phyloP scores from a whole-genome alignment of 2,113 vertebrate genomes.

The Chrysemys picta region DNA sequence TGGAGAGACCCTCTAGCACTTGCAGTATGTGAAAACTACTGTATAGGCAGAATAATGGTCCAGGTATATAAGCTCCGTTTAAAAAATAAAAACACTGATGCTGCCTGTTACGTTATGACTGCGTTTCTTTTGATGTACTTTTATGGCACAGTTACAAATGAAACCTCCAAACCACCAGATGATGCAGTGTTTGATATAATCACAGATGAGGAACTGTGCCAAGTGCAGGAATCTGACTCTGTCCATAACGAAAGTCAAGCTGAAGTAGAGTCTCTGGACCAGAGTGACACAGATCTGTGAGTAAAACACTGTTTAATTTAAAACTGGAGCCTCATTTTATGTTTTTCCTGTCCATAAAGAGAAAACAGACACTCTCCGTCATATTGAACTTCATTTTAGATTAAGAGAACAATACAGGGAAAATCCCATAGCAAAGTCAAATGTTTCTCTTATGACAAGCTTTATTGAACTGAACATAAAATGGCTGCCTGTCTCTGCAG shows the following conservation, averaged over 20 bases:
- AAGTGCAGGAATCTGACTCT: conserved; percentile 83
- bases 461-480: background rate
- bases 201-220: conserved; percentile 93
- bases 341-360: background rate
- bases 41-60: background rate
- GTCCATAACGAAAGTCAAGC: conserved; percentile 81
- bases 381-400: background rate
- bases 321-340: background rate
- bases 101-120: background rate
- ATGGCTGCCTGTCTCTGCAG: background rate
- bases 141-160: conserved; percentile 56
- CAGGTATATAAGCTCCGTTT: background rate
- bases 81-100: background rate
- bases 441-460: background rate
- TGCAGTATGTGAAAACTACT: background rate
- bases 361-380: background rate
- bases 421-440: background rate
- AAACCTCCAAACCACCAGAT: conserved; percentile 78
- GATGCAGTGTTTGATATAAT: conserved; percentile 94
- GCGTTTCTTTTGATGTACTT: background rate
- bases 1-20: background rate
- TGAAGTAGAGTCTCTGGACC: conserved; percentile 78
- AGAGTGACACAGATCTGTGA: conserved; percentile 85
- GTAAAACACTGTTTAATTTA: conserved; percentile 57
- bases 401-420: background rate